Conservation (phyloP, 2,888 invertebrate genomes). For the Thecophora atra region DNA sequence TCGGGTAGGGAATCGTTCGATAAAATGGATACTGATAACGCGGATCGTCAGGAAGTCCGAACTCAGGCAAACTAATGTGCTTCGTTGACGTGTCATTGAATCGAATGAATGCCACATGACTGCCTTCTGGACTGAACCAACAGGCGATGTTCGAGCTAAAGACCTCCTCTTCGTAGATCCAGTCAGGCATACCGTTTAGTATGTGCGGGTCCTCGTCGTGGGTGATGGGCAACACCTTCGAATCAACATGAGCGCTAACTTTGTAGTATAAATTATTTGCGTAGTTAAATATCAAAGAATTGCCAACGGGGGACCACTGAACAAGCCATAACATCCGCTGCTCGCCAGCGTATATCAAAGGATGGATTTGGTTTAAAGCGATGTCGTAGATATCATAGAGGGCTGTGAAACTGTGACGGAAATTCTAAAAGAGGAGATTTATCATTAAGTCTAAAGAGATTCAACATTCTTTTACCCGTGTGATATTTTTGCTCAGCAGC, state of each 20-base stretch:
- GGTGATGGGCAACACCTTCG: constrained; percentile 71
- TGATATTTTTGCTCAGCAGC: constrained; percentile 71
- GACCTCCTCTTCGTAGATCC: constrained; percentile 97
- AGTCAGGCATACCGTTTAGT: constrained; percentile 90
- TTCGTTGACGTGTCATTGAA: constrained; percentile 81
- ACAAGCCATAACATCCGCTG: constrained; percentile 72
- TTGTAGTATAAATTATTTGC: constrained; percentile 83
- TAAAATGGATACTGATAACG: constrained; percentile 81
- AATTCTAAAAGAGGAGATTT: constrained; percentile 71
- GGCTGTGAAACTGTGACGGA: constrained; percentile 81
- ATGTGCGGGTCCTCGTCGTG: constrained; percentile 72
- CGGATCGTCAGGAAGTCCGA: constrained; percentile 78
- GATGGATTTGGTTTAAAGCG: constrained; percentile 66
- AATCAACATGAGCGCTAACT: constrained; percentile 63
- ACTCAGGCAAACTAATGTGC: constrained; percentile 81
- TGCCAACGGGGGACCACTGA: constrained; percentile 80
- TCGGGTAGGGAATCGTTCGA: constrained; percentile 80
- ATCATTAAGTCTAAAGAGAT: neutral
- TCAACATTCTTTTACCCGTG: constrained; percentile 68
- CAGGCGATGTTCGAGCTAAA: constrained; percentile 83
- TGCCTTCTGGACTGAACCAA: constrained; percentile 89
- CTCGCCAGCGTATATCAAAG: constrained; percentile 57
- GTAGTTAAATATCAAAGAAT: constrained; percentile 76
- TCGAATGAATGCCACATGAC: constrained; percentile 80
- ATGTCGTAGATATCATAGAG: constrained; percentile 77